Evolutionary conservation across 1,140 invertebrate genomes (phyloP), one percentile per base, ranked within the genome.

Genomic region (Cepaea nemoralis): DNA sequence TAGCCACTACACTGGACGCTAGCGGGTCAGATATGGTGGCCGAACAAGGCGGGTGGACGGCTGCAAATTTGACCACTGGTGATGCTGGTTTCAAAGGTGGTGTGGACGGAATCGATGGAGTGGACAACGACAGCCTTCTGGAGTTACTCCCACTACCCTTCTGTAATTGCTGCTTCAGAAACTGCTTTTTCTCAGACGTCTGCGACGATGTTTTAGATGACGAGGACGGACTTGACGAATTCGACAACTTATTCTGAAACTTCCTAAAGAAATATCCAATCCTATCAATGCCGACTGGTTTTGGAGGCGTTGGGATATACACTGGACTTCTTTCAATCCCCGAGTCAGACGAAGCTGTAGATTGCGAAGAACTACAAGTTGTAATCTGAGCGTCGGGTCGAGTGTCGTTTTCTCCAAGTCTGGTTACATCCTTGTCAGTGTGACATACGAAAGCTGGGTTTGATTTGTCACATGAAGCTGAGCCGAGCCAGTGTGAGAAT

Each of bases 1-100:
- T 55, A 1, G 55, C 31, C 5, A 27, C 35, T 10, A n/a, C 22
- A n/a, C 63, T 27, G 19, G 37, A 31, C 14, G 63, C 63, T 31
- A 45, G 10, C 69, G 77, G 77, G n/a, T 78, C 77, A 14, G 77
- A 78, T 22, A n/a, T 78, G 39, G 77, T 78, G 40, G 77, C 77
- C 2, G 77, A 31, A 31, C 77, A 78, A 16, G 22, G 35, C 12
- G 77, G 10, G 77, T 78, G 77, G 22, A 24, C 24, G 24, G 37
- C 14, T 39, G 40, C 66, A 37, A 69, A 42, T 16, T 22, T 37
- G 37, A 39, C 63, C 1, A 48, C 19, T 10, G 63, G 37, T 19
- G 77, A 78, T 1, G 31, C 50, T 31, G 59, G 35, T 45, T 42
- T 69, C 2, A 33, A 45, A 2, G 35, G n/a, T 14, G 66, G 19